Evolutionary conservation across 2,888 invertebrate species (phyloP), one percentile per base, ranked within the genome.

Genomic region (Polydrusus pterygomalis): DNA sequence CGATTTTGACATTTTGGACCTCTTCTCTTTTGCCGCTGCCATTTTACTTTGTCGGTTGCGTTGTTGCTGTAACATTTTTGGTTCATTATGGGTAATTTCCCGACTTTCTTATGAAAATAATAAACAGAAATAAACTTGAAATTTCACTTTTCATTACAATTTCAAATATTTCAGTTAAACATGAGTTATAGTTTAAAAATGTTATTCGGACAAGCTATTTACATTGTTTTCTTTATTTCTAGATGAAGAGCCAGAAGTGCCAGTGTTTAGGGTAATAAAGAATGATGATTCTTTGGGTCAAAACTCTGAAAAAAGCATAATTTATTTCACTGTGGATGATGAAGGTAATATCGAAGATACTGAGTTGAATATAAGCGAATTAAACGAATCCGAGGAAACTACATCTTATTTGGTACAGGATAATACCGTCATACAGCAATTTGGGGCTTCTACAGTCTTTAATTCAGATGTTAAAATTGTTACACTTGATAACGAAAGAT

Each of bases 71-170:
- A 47, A 64, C 47, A 64, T 64, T 70, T 70, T 70, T 49, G 45
- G 47, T 65, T 73, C 49, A 75, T 76, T 47, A 76, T 76, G 76
- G 76, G 76, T 76, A 76, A 76, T 76, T 72, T 73, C 72, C 70
- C 70, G 17, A 58, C 45, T 67, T 75, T 71, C 47, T 60, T 70
- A 47, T 60, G 20, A 62, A 74, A 67, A 45, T 58, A 58, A 58
- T 34, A 58, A 34, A 58, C 58, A 58, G 30, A 58, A 34, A 34
- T 58, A 58, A 58, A 58, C 15, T 34, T 34, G 7, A 34, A 34
- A 15, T 17, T 38, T 8, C 18, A 40, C 1, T 0, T 60, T 38
- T 2, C 11, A 15, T 10, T n/a, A n/a, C n/a, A 15, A 38, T n/a
- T 60, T 60, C 17, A 17, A 38, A 60, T 60, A 38, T 38, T 34